Evolutionary conservation across 2,113 vertebrate genomes (phyloP), one percentile per base, ranked within the genome.

Genomic region (Prolemur simus): DNA sequence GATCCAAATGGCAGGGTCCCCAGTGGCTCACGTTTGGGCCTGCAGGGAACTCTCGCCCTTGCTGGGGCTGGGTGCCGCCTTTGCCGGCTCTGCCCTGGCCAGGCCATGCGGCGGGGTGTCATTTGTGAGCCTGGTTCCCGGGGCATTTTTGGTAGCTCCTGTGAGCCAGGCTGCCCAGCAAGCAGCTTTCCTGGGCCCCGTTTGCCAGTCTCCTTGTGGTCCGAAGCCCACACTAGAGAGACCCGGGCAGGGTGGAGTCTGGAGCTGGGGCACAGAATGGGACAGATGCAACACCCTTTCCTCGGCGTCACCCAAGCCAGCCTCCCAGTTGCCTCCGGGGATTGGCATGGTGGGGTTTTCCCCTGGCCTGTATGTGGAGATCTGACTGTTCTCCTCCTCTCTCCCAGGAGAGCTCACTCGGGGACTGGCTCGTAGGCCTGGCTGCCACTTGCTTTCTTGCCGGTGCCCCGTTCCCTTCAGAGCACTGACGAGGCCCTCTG

Each of bases 201-300:
- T 82, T 83, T 47, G n/a, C 60, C 42, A 54, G 4, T 37, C 6
- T 66, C 58, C 42, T 58, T 54, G 34, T 4, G 0, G 6, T 37
- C 78, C 52, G 32, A 58, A 42, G 71, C 21, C 18, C 1, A 0
- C 17, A 23, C 8, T 13, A 9, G 32, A 9, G 63, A 73, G 91
- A 54, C 18, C 73, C 17, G 29, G 34, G 39, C 37, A 45, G 87
- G 56, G 71, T 23, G 49, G 74, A 82, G 39, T 18, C 32, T 1
- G 0, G 37, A 23, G 25, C 54, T 29, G 15, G 58, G 23, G 15
- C 1, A 1, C 10, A 2, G 21, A 21, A 39, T 1, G 2, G 63
- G 45, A 42, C 7, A 39, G 42, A 37, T 8, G 17, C 18, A 47
- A 42, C 4, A 1, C 76, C 58, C 69, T 47, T 32, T 47, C 63